Conservation (phyloP, 2,113 vertebrate genomes). For the Hyla sarda region DNA sequence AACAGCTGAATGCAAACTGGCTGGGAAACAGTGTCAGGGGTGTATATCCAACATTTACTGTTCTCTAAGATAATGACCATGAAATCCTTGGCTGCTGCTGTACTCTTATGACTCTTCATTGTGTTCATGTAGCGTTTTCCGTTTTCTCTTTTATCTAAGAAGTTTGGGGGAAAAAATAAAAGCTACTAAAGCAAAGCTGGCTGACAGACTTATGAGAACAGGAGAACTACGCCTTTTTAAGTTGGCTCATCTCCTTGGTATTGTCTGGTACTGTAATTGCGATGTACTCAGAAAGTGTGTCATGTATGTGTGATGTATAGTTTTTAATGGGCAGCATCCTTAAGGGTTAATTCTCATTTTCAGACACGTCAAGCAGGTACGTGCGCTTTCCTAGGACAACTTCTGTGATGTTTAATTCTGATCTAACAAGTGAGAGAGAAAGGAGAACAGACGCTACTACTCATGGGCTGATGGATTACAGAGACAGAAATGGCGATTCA, state of each 20-base stretch:
- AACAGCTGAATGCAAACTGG: no score
- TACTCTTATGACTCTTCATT: no score
- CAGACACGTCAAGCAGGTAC: constrained; percentile 85
- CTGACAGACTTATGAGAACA: no score
- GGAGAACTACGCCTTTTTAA: neutral
- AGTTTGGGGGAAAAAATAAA: no score
- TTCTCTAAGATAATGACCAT: no score
- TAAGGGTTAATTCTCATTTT: constrained; percentile 45
- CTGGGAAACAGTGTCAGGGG: no score
- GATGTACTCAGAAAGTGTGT: neutral
- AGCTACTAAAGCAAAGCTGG: no score
- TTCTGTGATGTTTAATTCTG: constrained; percentile 78
- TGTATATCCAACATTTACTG: no score
- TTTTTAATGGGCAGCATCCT: neutral
- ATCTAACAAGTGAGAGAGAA: constrained; percentile 78
- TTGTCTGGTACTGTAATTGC: neutral
- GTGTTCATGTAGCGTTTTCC: no score
- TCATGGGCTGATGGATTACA: constrained; percentile 77
- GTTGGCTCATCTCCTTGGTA: neutral
- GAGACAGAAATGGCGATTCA: constrained; percentile 75
- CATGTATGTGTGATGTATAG: neutral
- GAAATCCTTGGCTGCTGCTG: no score
- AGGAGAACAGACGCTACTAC: constrained; percentile 77
- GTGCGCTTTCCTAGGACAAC: constrained; percentile 83
- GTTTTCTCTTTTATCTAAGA: no score